A percentile compares a stretch with the other conserved stretches of the same genome.
phyloP scores from a whole-genome alignment of 2,113 vertebrate genomes.

The Acinonyx jubatus region DNA sequence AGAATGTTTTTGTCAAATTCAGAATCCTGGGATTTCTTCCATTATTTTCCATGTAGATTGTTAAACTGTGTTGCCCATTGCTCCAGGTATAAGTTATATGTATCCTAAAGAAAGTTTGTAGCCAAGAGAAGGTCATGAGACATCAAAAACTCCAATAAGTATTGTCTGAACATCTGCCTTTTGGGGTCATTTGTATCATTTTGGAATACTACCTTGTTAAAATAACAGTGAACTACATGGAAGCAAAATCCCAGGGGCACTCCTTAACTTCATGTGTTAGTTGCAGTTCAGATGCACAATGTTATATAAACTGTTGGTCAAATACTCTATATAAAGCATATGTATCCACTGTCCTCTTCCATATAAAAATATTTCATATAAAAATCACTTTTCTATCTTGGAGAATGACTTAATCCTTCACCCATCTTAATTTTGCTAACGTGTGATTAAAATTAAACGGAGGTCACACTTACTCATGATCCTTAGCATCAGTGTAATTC shows the following conservation, averaged over 20 bases:
- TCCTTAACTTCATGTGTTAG: not conserved
- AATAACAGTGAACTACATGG: not conserved
- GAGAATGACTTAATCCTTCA: conserved; percentile 14
- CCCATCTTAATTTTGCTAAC: not conserved
- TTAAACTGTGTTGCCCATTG: not conserved
- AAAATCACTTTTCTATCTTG: not conserved
- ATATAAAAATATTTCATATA: not conserved
- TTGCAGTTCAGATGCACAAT: not conserved
- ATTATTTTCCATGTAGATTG: conserved; percentile 25
- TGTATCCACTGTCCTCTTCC: not conserved
- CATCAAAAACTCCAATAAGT: not conserved
- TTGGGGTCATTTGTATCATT: not conserved
- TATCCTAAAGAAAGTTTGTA: not conserved
- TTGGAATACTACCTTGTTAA: not conserved
- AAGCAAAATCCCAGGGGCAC: not conserved
- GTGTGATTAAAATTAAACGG: not conserved
- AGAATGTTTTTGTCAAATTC: conserved; percentile 20
- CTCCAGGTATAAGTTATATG: conserved; percentile 25
- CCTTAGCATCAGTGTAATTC: not conserved
- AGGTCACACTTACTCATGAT: not conserved
- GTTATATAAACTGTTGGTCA: not conserved
- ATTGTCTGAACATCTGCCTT: not conserved
- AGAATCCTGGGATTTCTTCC: not conserved
- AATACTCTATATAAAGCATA: not conserved
- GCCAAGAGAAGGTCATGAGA: not conserved